Evolutionary conservation across 37 sponge, comb jelly and placozoan species (phyloP), one percentile per base, ranked within the genome.

Genomic region (Mnemiopsis leidyi): DNA sequence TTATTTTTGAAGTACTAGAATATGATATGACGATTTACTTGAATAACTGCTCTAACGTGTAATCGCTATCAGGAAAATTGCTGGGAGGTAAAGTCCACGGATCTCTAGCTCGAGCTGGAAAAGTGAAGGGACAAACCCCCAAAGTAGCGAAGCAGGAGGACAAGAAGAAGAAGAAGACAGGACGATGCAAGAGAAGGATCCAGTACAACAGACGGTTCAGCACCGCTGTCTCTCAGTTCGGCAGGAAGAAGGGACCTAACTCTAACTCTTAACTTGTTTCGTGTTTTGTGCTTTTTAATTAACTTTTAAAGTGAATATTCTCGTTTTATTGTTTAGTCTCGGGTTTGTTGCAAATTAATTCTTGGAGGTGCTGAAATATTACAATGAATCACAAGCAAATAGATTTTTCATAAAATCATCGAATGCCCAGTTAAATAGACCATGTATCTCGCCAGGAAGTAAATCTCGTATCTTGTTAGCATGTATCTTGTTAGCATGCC

Each of bases 81-180:
- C 90, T 85, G 40, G 90, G 90, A 96, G 99, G 99, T 69, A 99
- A 99, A 96, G 99, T 97, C 20, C 99, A 99, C 93, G 99, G 99
- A 20, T 99, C 99, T 29, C 95, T 99, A 21, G 97, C 99, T 93
- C 97, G 99, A 77, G 99, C 99, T 95, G 99, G 99, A 0, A 99
- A 97, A 93, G 99, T 99, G 20, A 94, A 96, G 92, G 97, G 97
- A 69, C 97, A 96, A 39, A 99, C 99, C 38, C 99, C 99, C 35
- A 98, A 98, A 95, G 97, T 97, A 18, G 97, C 97, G 36, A 96
- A 97, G 69, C 38, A 92, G 32, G 96, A 96, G 67, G 99, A 99
- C 77, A 99, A 99, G 97, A 96, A 97, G 94, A 99, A 99, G 96
- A 95, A 95, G 95, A 97, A 95, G 96, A 99, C 99, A 67, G 99